Evolutionary conservation across 2,797 vertebrate genomes (phyloP).

Genomic region (Sebastiscus albofasciatus): DNA sequence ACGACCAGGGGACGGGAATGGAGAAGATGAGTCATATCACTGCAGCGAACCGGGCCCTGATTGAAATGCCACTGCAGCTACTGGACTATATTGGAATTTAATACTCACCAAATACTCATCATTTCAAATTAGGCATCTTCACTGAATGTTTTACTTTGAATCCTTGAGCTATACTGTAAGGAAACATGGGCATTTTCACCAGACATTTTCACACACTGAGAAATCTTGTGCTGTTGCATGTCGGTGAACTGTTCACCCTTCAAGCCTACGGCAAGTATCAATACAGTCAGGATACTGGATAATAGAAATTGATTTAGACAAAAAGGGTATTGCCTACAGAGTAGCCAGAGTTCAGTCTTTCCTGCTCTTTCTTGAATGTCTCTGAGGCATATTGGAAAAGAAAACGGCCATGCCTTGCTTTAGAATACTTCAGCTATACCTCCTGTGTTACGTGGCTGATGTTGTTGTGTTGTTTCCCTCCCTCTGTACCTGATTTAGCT

Average conservation of each 20-base stretch:
- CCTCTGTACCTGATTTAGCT: slow-evolving; percentile 56
- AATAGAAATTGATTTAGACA: neutral
- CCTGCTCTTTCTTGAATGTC: neutral
- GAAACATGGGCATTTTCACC: neutral
- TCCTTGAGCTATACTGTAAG: neutral
- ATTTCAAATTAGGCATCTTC: neutral
- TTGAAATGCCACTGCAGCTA: slow-evolving; percentile 66
- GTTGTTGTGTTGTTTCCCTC: slow-evolving; percentile 36
- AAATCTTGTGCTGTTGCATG: neutral
- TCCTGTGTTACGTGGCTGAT: slow-evolving; percentile 3
- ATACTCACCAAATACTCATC: neutral
- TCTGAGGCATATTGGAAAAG: neutral
- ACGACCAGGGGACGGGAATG: slow-evolving; percentile 43
- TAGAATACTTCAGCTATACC: neutral
- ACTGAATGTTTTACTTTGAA: neutral
- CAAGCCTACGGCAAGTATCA: neutral
- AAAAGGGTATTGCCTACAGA: neutral
- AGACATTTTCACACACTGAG: neutral
- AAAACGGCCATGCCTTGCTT: neutral
- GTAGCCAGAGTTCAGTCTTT: neutral
- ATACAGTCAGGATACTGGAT: neutral
- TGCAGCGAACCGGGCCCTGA: slow-evolving; percentile 62
- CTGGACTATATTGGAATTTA: slow-evolving; percentile 10
- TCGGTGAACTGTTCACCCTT: neutral
- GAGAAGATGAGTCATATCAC: slow-evolving; percentile 79